These are phyloP conservation scores for Pangasius djambal DNA, from an alignment of 2,797 vertebrate genomes.

Conservation along the genomic window DNA sequence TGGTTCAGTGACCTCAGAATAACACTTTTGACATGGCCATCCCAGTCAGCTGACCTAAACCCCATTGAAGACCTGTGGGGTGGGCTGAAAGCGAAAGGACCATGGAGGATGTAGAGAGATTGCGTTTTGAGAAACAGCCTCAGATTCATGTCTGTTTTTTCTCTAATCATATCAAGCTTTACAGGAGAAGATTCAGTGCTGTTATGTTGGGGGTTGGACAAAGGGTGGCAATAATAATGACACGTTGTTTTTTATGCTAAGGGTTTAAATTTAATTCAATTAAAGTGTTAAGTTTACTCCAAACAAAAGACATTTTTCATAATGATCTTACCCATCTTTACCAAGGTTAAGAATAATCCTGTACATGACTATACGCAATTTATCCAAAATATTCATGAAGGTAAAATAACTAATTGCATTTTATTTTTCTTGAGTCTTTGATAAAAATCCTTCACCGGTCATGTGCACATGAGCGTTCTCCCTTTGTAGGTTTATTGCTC, in stretches of 20 bases:
- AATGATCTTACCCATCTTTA: background rate
- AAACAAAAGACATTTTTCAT: background rate
- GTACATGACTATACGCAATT: background rate
- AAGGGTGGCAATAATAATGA: background rate
- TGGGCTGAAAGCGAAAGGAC: background rate
- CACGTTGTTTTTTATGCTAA: background rate
- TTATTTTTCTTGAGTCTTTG: background rate
- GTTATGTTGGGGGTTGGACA: background rate
- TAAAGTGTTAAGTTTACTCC: background rate
- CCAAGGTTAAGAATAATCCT: background rate
- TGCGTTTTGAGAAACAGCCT: background rate
- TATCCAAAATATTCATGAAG: background rate
- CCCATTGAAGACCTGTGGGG: background rate
- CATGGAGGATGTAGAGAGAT: background rate
- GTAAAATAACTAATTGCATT: background rate
- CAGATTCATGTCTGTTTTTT: background rate
- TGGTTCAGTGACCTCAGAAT: background rate
- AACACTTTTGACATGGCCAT: background rate
- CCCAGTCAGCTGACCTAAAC: background rate
- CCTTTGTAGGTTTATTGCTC: constrained; percentile 55
- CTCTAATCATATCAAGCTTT: background rate
- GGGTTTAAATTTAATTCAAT: background rate
- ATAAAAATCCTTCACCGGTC: background rate
- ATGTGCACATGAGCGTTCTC: constrained; percentile 47
- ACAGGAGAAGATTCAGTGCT: background rate